Percentiles rank a stretch among this genome's conserved stretches.
phyloP scores from a whole-genome alignment of 2,888 invertebrate genomes.

The Camptogramma bilineatum region DNA sequence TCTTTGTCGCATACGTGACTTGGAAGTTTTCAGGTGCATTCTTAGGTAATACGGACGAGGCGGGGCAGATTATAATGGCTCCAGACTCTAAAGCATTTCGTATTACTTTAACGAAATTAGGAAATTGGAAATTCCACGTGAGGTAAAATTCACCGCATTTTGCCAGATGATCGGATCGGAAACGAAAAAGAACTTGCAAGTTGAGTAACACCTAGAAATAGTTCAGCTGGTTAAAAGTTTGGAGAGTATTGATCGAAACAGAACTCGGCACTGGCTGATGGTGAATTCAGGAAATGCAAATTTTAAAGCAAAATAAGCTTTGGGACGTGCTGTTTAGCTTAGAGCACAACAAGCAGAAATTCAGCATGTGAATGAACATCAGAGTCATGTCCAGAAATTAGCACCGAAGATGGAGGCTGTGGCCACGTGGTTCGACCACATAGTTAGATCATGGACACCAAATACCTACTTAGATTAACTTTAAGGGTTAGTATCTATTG shows the following conservation, averaged over 20 bases:
- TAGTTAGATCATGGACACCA: too few relatives aligned
- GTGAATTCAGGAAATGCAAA: not conserved
- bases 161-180: constrained; percentile 9
- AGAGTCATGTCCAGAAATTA: not conserved
- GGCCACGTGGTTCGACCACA: too few relatives aligned
- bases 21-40: constrained; percentile 32
- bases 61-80: constrained; percentile 22
- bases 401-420: too few relatives aligned
- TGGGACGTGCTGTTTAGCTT: not conserved
- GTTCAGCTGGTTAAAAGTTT: constrained; percentile 16
- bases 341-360: not conserved
- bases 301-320: not conserved
- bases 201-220: constrained; percentile 21
- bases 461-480: too few relatives aligned
- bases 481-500: too few relatives aligned
- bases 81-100: constrained; percentile 7
- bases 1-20: constrained; percentile 52
- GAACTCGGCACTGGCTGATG: not conserved
- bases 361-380: not conserved
- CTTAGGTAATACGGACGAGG: constrained; percentile 20
- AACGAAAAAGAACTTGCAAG: constrained; percentile 12
- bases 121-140: constrained; percentile 8
- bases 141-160: constrained; percentile 16
- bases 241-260: constrained; percentile 10
- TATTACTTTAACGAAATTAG: not conserved